Conservation (phyloP, 92 coral and sea anemone species). For the Zoanthus gigantus region DNA sequence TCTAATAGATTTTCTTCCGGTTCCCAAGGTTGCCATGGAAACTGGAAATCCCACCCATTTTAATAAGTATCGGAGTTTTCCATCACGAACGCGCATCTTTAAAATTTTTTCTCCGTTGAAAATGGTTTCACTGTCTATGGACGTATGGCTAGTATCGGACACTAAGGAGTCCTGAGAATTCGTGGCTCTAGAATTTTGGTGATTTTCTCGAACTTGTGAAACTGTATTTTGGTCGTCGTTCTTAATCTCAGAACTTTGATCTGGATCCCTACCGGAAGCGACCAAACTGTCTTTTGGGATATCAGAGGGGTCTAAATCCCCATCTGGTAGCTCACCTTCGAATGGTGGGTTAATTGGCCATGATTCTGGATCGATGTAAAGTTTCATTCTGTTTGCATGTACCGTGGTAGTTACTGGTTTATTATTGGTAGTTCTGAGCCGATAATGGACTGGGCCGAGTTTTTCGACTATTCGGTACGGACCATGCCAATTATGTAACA, state of each 20-base stretch:
- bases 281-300: slow-evolving; percentile 6
- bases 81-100: neutral
- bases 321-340: slow-evolving; percentile 4
- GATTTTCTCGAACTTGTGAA: neutral
- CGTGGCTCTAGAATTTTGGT: neutral
- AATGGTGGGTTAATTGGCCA: slow-evolving; percentile 57
- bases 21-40: slow-evolving; percentile 37
- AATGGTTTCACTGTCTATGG: slow-evolving; percentile 1
- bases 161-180: neutral
- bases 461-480: slow-evolving; percentile 60
- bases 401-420: slow-evolving; percentile 53
- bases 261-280: neutral
- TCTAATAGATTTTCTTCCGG: slow-evolving; percentile 31
- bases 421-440: slow-evolving; percentile 50
- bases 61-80: neutral
- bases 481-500: slow-evolving; percentile 62
- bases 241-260: neutral
- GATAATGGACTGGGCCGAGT: slow-evolving; percentile 61
- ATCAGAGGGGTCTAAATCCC: slow-evolving; percentile 14
- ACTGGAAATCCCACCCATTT: slow-evolving; percentile 36
- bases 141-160: neutral
- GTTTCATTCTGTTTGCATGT: slow-evolving; percentile 67
- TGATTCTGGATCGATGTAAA: slow-evolving; percentile 43
- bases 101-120: slow-evolving; percentile 18
- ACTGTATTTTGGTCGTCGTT: neutral